Percentiles rank a stretch among this genome's conserved stretches.
Conservation (phyloP, 2,888 invertebrate species). For the Apamea anceps region DNA sequence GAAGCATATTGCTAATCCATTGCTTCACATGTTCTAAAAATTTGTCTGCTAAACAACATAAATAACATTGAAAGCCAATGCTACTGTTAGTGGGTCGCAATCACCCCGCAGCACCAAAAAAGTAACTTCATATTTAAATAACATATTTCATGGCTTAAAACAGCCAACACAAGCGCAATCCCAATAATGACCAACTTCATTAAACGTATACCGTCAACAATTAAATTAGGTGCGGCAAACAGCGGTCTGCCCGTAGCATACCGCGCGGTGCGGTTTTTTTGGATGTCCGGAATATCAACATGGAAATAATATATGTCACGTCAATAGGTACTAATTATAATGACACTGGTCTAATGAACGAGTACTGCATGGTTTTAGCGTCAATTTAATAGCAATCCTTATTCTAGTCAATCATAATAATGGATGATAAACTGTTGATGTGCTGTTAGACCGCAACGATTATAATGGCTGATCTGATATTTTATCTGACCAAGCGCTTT, state of each 20-base stretch:
- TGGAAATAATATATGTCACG: conserved; percentile 22
- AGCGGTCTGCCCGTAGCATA: conserved; percentile 53
- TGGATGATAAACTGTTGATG: conserved; percentile 17
- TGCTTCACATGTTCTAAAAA: no score
- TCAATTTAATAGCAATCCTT: conserved; percentile 49
- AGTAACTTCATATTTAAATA: not conserved
- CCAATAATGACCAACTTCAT: conserved; percentile 60
- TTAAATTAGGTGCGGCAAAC: conserved; percentile 62
- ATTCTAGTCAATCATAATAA: conserved; percentile 24
- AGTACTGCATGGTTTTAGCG: conserved; percentile 33
- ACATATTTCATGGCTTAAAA: conserved; percentile 25
- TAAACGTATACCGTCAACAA: conserved; percentile 61
- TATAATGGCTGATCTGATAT: conserved; percentile 16
- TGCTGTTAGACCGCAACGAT: conserved; percentile 17
- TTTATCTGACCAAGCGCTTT: conserved; percentile 6
- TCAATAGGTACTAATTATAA: conserved; percentile 50
- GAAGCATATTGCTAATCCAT: no score
- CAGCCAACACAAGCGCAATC: conserved; percentile 31
- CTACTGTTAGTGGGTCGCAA: no score
- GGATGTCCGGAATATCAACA: conserved; percentile 37
- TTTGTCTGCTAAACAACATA: no score
- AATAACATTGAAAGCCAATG: no score
- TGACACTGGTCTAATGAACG: conserved; percentile 43
- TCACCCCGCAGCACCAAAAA: not conserved
- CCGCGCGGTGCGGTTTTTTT: conserved; percentile 69